Evolutionary conservation across 2,888 invertebrate species (phyloP), one percentile per base, ranked within the genome.

Genomic region (Parapristionchus giblindavisi): DNA sequence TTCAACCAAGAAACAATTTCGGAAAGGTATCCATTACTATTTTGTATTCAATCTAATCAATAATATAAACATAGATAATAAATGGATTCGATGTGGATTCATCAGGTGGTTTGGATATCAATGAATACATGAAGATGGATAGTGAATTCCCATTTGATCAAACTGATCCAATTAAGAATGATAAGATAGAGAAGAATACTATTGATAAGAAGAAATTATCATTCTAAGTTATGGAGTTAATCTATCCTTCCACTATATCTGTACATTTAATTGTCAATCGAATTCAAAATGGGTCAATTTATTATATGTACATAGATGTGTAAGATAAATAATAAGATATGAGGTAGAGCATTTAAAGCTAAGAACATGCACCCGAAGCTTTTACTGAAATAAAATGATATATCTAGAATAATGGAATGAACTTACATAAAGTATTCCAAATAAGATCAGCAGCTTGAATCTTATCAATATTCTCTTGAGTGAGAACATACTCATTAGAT

Each of bases 101-200:
- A 24, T 70, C 68, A 6, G 68, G 68, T 14, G 68, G 68, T 27
- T 36, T 70, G 34, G 68, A 70, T 43, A 29, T 70, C 24, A 40
- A 3, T 70, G 72, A 72, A 34, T 72, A 72, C 48, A 58, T 40
- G 29, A 72, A 72, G 27, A 27, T 72, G 72, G 72, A 72, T 27
- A 29, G 8, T 4, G 51, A 72, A 29, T 72, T 72, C 54, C 72
- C 72, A 38, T 72, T 72, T 14, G 72, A 72, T 21, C 40, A 58
- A 24, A 72, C 72, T 21, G 72, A 72, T 48, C 72, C 72, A 14
- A 29, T 72, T 14, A 43, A 52, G 34, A 14, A 6, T 54, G 24
- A 17, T 14, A 66, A 66, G 66, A 66, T 48, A 24, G 66, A 66
- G 21, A 66, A 66, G 34, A 27, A 48, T 43, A 43, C 66, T 6